Conservation (phyloP, 2,113 vertebrate genomes). For the Marmota monax region DNA sequence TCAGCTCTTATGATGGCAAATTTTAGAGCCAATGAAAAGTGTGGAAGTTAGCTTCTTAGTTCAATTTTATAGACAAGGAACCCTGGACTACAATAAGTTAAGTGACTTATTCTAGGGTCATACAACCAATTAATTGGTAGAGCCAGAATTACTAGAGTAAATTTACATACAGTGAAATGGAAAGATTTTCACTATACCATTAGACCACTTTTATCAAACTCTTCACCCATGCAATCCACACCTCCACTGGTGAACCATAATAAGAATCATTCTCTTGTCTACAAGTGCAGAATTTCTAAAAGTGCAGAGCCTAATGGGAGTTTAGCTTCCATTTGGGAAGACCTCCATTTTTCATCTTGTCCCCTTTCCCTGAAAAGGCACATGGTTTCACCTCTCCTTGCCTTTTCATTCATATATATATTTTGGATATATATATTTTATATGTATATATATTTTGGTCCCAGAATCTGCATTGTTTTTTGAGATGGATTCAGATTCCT, state of each 20-base stretch:
- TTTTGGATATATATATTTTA: too few species aligned
- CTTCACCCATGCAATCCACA: not conserved
- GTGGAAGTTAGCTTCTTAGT: constrained; percentile 5
- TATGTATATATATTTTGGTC: not conserved
- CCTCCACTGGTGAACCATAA: not conserved
- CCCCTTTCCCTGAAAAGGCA: not conserved
- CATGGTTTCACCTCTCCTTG: not conserved
- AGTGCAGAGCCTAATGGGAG: not conserved
- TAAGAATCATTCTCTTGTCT: not conserved
- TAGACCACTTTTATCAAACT: not conserved
- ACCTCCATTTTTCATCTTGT: not conserved
- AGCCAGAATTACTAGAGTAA: not conserved
- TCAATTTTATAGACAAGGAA: not conserved
- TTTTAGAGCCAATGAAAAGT: not conserved
- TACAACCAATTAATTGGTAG: not conserved
- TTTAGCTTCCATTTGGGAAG: constrained; percentile 16
- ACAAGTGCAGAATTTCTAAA: not conserved
- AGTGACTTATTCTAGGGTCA: not conserved
- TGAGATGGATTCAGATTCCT: constrained; percentile 51
- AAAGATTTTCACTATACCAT: not conserved
- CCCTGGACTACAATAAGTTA: not conserved
- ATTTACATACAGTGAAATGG: not conserved
- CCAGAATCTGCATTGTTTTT: not conserved
- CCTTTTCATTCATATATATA: not conserved
- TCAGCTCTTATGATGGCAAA: not conserved